Evolutionary conservation across 2,113 vertebrate genomes (phyloP).

Genomic region (Poecile atricapillus): DNA sequence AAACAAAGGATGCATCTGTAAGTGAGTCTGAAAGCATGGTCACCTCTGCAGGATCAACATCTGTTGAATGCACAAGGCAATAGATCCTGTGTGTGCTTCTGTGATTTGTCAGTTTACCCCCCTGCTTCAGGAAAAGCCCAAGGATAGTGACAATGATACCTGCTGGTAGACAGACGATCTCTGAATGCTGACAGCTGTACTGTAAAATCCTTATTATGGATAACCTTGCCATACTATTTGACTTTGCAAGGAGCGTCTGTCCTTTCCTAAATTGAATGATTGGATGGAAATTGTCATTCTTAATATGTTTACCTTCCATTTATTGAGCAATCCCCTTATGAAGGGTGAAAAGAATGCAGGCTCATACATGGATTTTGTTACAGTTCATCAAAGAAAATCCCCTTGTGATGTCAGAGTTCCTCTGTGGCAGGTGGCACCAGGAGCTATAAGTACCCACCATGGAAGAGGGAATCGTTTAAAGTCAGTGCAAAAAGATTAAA

Average conservation of each 20-base stretch:
- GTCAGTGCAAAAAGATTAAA: not conserved
- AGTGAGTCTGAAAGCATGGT: not conserved
- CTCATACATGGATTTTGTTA: not conserved
- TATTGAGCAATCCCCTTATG: constrained; percentile 13
- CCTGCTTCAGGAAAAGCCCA: not conserved
- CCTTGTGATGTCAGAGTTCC: constrained; percentile 15
- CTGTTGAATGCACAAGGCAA: not conserved
- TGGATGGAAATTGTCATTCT: constrained; percentile 14
- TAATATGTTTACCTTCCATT: constrained; percentile 37
- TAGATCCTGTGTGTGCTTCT: not conserved
- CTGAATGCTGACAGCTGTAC: not conserved
- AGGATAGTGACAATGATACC: not conserved
- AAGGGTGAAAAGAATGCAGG: not conserved
- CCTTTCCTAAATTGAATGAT: constrained; percentile 3
- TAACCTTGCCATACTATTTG: not conserved
- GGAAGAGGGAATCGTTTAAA: not conserved
- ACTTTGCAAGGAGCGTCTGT: not conserved
- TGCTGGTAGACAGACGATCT: not conserved
- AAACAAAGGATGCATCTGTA: not conserved
- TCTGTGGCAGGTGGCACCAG: not conserved
- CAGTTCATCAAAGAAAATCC: constrained; percentile 16
- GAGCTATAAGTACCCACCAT: not conserved
- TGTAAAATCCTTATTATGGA: not conserved
- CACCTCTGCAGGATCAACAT: not conserved
- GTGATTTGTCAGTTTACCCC: not conserved